phyloP scores from a whole-genome alignment of 2,113 vertebrate species.

The Dromaius novaehollandiae region DNA sequence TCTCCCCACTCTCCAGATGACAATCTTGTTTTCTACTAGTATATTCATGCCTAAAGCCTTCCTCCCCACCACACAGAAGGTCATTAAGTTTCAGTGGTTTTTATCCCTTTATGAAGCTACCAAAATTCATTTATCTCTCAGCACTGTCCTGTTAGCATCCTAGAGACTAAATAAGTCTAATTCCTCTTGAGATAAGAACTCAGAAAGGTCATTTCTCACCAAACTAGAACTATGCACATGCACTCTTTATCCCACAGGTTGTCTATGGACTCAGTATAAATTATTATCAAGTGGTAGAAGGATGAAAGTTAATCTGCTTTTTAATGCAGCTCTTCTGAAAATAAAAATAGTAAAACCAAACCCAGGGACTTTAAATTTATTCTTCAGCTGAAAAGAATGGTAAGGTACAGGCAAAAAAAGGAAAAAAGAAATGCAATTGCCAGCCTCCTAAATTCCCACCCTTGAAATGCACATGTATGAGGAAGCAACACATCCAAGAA shows the following conservation, averaged over 20 bases:
- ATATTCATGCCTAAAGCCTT: conserved; percentile 56
- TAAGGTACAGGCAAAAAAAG: background rate
- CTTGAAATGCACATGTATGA: background rate
- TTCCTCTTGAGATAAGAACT: conserved; percentile 34
- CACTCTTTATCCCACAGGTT: background rate
- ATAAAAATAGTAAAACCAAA: background rate
- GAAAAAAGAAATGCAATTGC: background rate
- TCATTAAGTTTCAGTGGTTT: conserved; percentile 39
- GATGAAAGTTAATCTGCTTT: background rate
- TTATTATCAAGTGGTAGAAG: background rate
- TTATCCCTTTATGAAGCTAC: conserved; percentile 21
- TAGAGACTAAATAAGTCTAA: conserved; percentile 24
- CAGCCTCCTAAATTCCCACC: background rate
- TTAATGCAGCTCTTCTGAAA: background rate
- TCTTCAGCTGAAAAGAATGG: background rate
- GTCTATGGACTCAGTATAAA: background rate
- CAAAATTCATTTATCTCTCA: conserved; percentile 39
- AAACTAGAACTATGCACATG: background rate
- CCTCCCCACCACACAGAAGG: conserved; percentile 39
- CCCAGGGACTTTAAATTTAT: background rate
- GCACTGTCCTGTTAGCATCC: background rate
- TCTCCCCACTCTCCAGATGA: conserved; percentile 8
- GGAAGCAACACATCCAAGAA: background rate
- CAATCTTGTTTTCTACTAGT: conserved; percentile 39
- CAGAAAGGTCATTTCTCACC: conserved; percentile 19